Evolutionary conservation across 2,797 vertebrate genomes (phyloP).

Genomic region (Corythornis leucogaster): DNA sequence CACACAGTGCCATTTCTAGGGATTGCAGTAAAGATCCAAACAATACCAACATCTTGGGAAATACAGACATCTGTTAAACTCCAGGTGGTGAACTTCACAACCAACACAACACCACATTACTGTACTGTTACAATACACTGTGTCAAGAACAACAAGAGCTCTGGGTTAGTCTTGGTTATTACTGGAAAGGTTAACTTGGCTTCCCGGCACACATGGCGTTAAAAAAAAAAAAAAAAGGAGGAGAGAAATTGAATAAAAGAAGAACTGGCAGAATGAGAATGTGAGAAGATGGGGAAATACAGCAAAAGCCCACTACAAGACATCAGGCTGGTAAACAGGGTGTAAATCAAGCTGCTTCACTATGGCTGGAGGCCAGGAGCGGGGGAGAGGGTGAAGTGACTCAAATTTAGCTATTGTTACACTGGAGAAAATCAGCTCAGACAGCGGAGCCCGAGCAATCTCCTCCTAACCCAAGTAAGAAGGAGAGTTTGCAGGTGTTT

Average conservation of each 20-base stretch:
- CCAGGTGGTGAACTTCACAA: slow-evolving; percentile 72
- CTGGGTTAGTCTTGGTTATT: slow-evolving; percentile 66
- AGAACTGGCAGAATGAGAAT: slow-evolving; percentile 56
- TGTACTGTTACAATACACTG: slow-evolving; percentile 75
- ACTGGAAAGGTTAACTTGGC: slow-evolving; percentile 52
- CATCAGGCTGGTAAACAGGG: slow-evolving; percentile 27
- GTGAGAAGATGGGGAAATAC: slow-evolving; percentile 46
- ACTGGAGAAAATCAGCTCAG: neutral
- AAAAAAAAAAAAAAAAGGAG: slow-evolving; percentile 51
- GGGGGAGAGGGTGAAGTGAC: neutral
- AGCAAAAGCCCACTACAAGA: slow-evolving; percentile 49
- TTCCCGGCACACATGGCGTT: slow-evolving; percentile 51
- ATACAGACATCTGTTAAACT: slow-evolving; percentile 78
- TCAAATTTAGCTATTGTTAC: neutral
- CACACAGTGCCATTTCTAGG: slow-evolving; percentile 38
- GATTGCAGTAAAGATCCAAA: slow-evolving; percentile 62
- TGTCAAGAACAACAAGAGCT: slow-evolving; percentile 72
- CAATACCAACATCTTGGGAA: slow-evolving; percentile 78
- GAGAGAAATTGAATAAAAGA: slow-evolving; percentile 50
- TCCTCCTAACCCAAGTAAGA: neutral
- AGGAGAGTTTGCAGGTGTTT: neutral
- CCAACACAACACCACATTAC: slow-evolving; percentile 75
- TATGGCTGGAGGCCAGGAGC: neutral
- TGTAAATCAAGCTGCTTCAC: slow-evolving; percentile 73
- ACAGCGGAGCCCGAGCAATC: neutral